Evolutionary conservation across 2,888 invertebrate genomes (phyloP).

Genomic region (Cataglyphis altisquamis): DNA sequence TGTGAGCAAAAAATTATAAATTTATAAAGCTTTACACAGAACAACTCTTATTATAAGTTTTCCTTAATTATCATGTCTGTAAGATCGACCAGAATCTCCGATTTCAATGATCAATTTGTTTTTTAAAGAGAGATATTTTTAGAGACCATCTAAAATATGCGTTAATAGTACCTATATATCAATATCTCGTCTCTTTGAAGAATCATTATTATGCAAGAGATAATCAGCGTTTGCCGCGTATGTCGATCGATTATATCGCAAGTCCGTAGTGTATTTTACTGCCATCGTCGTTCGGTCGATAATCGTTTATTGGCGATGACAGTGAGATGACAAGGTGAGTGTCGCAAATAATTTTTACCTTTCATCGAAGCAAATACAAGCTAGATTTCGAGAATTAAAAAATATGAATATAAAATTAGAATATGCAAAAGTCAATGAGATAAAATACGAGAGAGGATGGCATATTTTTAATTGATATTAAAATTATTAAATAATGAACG

Average conservation of each 20-base stretch:
- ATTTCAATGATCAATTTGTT: background rate
- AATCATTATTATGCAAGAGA: constrained; percentile 54
- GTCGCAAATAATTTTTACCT: constrained; percentile 25
- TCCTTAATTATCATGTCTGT: no score
- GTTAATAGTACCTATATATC: background rate
- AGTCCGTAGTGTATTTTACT: constrained; percentile 21
- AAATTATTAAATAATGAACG: background rate
- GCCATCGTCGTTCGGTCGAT: constrained; percentile 23
- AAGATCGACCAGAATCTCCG: background rate
- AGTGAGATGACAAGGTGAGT: background rate
- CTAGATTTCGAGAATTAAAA: background rate
- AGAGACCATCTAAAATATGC: background rate
- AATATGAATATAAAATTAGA: background rate
- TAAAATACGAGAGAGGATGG: background rate
- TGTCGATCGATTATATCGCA: constrained; percentile 44
- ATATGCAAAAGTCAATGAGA: background rate
- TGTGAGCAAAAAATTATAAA: background rate
- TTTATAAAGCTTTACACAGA: background rate
- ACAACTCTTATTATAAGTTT: background rate
- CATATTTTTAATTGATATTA: background rate
- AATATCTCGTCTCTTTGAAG: background rate
- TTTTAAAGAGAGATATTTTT: background rate
- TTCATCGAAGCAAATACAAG: background rate
- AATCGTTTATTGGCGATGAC: constrained; percentile 39
- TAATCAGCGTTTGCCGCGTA: constrained; percentile 36